A percentile compares a stretch with the other conserved stretches of the same genome.
Evolutionary conservation across 2,797 vertebrate genomes (phyloP).

Genomic region (Sebastes wilsoni): DNA sequence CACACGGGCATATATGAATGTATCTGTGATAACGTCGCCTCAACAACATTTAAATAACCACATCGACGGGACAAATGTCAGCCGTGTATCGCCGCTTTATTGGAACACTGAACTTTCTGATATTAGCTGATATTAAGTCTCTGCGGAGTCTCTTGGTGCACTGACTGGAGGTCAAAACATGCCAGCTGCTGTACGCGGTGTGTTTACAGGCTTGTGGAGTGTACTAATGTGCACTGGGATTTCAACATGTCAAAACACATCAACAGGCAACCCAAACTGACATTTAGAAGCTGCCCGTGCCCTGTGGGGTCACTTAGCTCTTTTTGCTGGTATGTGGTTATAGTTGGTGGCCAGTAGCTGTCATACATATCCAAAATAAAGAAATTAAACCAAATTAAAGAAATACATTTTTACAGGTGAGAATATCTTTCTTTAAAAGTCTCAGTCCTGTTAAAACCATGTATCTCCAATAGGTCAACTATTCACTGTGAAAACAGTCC

Average conservation of each 20-base stretch:
- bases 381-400: neutral
- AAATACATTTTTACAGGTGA: neutral
- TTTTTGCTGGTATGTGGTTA: neutral
- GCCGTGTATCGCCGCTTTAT: neutral
- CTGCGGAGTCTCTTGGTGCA: conserved; percentile 34
- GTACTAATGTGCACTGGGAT: conserved; percentile 46
- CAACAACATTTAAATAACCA: conserved; percentile 16
- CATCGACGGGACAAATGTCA: conserved; percentile 34
- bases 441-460: neutral
- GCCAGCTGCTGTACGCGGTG: conserved; percentile 28
- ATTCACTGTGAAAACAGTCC: too few relatives aligned
- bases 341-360: neutral
- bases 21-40: neutral
- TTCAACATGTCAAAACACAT: conserved; percentile 69
- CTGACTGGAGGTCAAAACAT: conserved; percentile 60
- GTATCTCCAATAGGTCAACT: neutral
- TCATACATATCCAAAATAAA: neutral
- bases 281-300: conserved; percentile 53
- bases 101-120: conserved; percentile 38
- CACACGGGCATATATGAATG: neutral
- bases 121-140: conserved; percentile 54
- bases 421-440: neutral
- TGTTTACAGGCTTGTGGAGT: conserved; percentile 51
- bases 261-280: conserved; percentile 43
- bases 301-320: conserved; percentile 34